Conservation (phyloP, 2,888 invertebrate species). For the Drosophila flavopinicola region DNA sequence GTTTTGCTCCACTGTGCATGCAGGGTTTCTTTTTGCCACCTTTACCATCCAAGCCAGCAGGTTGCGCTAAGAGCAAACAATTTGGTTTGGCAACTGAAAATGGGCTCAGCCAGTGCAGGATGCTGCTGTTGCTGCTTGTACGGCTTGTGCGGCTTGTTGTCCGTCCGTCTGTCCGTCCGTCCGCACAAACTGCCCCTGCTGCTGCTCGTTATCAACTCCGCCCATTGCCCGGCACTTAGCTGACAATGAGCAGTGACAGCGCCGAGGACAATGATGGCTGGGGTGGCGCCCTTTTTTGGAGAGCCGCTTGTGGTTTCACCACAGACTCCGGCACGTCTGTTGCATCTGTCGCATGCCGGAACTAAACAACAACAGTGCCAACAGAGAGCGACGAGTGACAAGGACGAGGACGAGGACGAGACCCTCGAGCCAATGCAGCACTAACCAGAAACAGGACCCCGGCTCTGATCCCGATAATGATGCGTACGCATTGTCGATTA, state of each 20-base stretch:
- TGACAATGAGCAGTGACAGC: constrained; percentile 77
- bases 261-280: constrained; percentile 33
- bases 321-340: constrained; percentile 56
- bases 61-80: constrained; percentile 61
- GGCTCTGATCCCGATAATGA: constrained; percentile 64
- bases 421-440: constrained; percentile 8
- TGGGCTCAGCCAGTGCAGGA: constrained; percentile 46
- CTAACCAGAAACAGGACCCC: constrained; percentile 9
- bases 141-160: constrained; percentile 40
- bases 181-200: constrained; percentile 14
- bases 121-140: constrained; percentile 21
- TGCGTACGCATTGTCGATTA: constrained; percentile 71
- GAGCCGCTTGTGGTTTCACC: constrained; percentile 71
- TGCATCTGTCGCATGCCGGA: constrained; percentile 79
- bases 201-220: constrained; percentile 30
- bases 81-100: constrained; percentile 72
- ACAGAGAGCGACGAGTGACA: no score
- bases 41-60: constrained; percentile 44
- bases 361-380: constrained; percentile 66
- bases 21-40: constrained; percentile 50
- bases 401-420: no score
- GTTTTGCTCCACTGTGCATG: constrained; percentile 55
- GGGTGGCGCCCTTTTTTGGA: constrained; percentile 29
- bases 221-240: constrained; percentile 66
- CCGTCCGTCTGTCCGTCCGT: constrained; percentile 45